Evolutionary conservation across 2,888 invertebrate genomes (phyloP), one percentile per base, ranked within the genome.

Genomic region (Pammene aurita): DNA sequence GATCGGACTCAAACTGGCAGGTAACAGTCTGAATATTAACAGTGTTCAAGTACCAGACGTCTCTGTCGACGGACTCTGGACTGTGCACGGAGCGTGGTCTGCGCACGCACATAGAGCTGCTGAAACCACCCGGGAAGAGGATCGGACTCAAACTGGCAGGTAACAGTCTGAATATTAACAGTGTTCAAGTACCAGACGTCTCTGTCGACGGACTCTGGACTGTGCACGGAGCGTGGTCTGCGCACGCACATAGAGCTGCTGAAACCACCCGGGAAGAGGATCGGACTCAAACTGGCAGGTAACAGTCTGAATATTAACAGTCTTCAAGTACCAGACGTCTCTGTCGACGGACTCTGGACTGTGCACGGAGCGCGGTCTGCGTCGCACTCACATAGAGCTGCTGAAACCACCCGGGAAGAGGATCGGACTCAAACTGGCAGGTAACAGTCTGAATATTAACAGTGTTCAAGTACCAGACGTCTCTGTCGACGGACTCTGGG

Each of bases 211-310:
- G 93, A 93, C 76, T 93, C 93, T 1, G 93, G 93, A 5, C 80
- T 93, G 62, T 93, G 93, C 76, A 92, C 92, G 0, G 93, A 93
- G 77, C 78, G 93, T 18, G 90, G 92, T 0, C 78, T 90, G 34
- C 80, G 92, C 55, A 90, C 91, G 0, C 91, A 90, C 68, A 93
- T 94, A 57, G 94, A 94, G 77, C 86, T 94, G 72, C 75, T 89
- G 66, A 93, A 93, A 70, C 88, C 92, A 13, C 89, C 89, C 0
- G 94, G 94, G 54, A 93, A 93, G 80, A 86, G 93, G 14, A 90
- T 94, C 73, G 94, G 94, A 77, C 93, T 94, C 74, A 91, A 94
- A 78, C 90, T 94, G 85, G 91, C 93, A 87, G 90, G 94, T 94
- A 80, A 80, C n/a, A n/a, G n/a, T n/a, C 26, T 26, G 86, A 46